Base-by-base conservation (phyloP, 2,888 invertebrate genomes). In the Lycocerus yunnanus region DNA sequence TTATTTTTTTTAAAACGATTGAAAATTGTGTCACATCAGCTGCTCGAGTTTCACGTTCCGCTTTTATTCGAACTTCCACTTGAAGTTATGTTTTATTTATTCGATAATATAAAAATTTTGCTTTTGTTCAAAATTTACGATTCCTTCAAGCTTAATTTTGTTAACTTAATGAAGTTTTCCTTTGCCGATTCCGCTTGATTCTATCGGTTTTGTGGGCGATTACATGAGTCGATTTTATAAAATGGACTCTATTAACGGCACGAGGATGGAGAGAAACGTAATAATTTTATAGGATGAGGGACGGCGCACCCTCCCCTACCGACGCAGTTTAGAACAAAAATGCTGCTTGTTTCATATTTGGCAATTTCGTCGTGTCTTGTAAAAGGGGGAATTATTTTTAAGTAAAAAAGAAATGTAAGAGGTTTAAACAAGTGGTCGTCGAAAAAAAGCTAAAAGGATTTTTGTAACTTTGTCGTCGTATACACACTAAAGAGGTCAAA, bases 401-500 rank as follows among this genome's bases (percentile, higher is more conserved):
- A 43, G 43, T 63, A 63, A n/a, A 63, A 61, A 18, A 63, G 20
- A 63, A 63, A 18, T 63, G 16, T n/a, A 63, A 63, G 20, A 63
- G 61, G 20, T 63, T 20, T 63, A 63, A 63, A 63, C 61, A 63
- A 63, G 61, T 63, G 61, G 16, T n/a, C 20, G 61, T 18, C 10
- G 15, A 63, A 63, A 15, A 60, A 63, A 18, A 63, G 61, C 61
- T 20, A 63, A 63, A 63, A 63, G 61, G 61, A 79, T 81, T 80
- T 79, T 78, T 76, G 75, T 78, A 74, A 77, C 75, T 82, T 81
- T 81, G 80, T 79, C 78, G 77, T 75, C 70, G 72, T 77, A 75
- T 72, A 79, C n/a, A 43, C 43, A 43, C 77, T 75, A 74, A 74
- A 75, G 74, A 76, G 67, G 68, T 58, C 78, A 80, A 79, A 80